Percentiles rank a stretch among this genome's conserved stretches.
These are phyloP conservation scores for Planococcus citri DNA, from an alignment of 1,140 invertebrate species.

Conservation along the genomic window DNA sequence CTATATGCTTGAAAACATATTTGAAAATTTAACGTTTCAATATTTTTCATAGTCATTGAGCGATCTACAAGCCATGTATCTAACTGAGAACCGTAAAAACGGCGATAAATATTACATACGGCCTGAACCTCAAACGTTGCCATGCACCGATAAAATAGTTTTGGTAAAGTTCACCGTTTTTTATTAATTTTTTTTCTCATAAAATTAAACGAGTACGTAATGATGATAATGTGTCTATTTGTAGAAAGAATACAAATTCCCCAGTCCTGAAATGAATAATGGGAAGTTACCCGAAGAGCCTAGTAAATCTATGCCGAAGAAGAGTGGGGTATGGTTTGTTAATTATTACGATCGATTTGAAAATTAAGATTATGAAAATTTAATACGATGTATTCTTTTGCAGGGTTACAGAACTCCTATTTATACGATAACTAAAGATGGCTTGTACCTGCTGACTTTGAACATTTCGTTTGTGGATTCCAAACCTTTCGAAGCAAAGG, in stretches of 20 bases:
- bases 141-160: not conserved
- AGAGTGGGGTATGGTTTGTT: not conserved
- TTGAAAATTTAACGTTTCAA: too few relatives aligned
- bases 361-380: not conserved
- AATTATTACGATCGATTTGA: not conserved
- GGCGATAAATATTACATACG: not conserved
- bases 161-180: not conserved
- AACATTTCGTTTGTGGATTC: constrained; percentile 29
- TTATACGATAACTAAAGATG: constrained; percentile 38
- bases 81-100: not conserved
- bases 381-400: not conserved
- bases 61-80: not conserved
- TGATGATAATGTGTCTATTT: too few relatives aligned
- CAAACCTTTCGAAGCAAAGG: not conserved
- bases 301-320: not conserved
- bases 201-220: too few relatives aligned
- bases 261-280: not conserved
- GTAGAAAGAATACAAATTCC: not conserved
- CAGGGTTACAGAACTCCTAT: constrained; percentile 31
- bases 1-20: too few relatives aligned
- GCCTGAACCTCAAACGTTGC: not conserved
- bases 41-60: not conserved
- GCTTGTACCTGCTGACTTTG: constrained; percentile 41
- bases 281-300: not conserved
- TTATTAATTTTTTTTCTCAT: not conserved